A percentile compares a stretch with the other conserved stretches of the same genome.
Evolutionary conservation across 2,113 vertebrate species (phyloP).

Genomic region (Odobenus rosmarus): DNA sequence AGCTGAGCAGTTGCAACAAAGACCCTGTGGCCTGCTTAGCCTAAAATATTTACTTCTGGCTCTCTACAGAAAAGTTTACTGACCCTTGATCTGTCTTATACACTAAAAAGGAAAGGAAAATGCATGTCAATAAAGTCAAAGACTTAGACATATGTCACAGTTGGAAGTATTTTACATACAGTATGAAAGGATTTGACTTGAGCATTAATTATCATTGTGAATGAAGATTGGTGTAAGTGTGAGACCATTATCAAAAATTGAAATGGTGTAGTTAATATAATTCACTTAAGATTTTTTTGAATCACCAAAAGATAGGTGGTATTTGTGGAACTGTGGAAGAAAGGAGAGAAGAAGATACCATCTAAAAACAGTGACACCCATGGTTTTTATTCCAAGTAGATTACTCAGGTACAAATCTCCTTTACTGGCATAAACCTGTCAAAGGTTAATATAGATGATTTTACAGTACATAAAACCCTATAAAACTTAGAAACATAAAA

Average conservation of each 20-base stretch:
- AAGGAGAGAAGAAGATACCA: constrained; percentile 14
- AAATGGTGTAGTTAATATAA: neutral
- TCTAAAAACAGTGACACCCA: neutral
- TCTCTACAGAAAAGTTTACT: neutral
- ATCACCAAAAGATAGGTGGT: neutral
- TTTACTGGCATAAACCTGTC: constrained; percentile 78
- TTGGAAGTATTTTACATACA: neutral
- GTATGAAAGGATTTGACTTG: neutral
- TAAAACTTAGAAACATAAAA: constrained; percentile 84
- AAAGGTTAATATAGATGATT: constrained; percentile 84
- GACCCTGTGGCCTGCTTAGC: neutral
- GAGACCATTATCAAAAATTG: constrained; percentile 5
- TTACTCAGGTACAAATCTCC: constrained; percentile 59
- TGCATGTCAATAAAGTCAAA: neutral
- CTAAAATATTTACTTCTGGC: neutral
- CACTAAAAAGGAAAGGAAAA: constrained; percentile 6
- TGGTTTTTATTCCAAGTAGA: constrained; percentile 60
- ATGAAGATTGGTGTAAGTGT: constrained; percentile 3
- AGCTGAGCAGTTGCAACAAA: neutral
- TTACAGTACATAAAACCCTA: constrained; percentile 84
- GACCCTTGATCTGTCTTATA: neutral
- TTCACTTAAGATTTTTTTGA: neutral
- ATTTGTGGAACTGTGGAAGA: constrained; percentile 40
- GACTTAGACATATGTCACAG: neutral
- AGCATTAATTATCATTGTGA: constrained; percentile 12